Evolutionary conservation across 2,888 invertebrate species (phyloP).

Genomic region (Drosophila mayaguana): DNA sequence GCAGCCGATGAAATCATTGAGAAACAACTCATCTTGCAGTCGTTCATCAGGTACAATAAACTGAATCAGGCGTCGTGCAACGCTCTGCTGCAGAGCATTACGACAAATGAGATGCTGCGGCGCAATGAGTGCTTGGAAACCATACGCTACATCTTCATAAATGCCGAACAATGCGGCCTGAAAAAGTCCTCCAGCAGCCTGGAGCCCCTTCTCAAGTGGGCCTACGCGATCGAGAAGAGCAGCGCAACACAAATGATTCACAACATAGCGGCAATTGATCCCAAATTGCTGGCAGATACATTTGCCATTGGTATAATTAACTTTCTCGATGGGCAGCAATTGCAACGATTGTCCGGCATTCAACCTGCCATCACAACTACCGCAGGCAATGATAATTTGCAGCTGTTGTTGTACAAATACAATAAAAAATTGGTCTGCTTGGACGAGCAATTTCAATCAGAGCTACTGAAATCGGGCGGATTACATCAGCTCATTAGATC

Average conservation of each 20-base stretch:
- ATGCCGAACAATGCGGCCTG: constrained; percentile 68
- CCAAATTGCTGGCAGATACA: constrained; percentile 77
- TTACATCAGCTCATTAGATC: background rate
- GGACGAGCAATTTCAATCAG: constrained; percentile 47
- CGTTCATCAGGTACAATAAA: constrained; percentile 70
- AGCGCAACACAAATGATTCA: constrained; percentile 71
- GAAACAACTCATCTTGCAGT: constrained; percentile 77
- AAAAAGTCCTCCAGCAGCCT: constrained; percentile 68
- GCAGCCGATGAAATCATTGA: constrained; percentile 67
- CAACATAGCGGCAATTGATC: constrained; percentile 75
- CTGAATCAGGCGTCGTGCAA: constrained; percentile 55
- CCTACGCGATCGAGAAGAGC: constrained; percentile 63
- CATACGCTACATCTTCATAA: constrained; percentile 70
- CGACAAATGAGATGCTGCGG: constrained; percentile 67
- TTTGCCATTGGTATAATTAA: constrained; percentile 82
- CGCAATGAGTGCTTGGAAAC: constrained; percentile 81
- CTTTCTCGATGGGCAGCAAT: constrained; percentile 70
- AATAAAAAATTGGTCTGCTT: constrained; percentile 76
- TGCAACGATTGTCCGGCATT: constrained; percentile 21
- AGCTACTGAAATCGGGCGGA: background rate
- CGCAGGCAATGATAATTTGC: constrained; percentile 13
- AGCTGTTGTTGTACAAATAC: constrained; percentile 76
- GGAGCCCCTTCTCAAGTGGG: constrained; percentile 74
- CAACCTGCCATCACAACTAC: background rate
- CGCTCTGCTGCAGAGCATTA: constrained; percentile 71